Evolutionary conservation across 2,888 invertebrate species (phyloP).

Genomic region (Dastarcus helophoroides): DNA sequence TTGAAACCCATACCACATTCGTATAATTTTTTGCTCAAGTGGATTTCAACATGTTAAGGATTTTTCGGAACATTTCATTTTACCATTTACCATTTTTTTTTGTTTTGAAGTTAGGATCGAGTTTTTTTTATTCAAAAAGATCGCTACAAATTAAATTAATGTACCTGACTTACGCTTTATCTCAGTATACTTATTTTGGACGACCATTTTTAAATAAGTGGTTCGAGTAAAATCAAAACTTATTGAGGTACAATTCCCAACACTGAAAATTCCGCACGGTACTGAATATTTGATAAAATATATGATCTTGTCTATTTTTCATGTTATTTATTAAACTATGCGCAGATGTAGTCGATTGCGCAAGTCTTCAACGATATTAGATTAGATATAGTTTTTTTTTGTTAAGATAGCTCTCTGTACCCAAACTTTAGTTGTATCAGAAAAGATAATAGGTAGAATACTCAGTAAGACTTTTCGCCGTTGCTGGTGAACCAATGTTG

Average conservation of each 20-base stretch:
- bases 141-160: slow-evolving; percentile 23
- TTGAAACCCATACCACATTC: too few species aligned
- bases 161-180: slow-evolving; percentile 39
- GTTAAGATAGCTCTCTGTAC: slow-evolving; percentile 36
- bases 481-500: slow-evolving; percentile 20
- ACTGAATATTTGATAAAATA: slow-evolving; percentile 10
- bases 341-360: slow-evolving; percentile 23
- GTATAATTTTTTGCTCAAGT: too few species aligned
- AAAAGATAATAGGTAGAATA: slow-evolving; percentile 24
- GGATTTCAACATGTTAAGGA: too few species aligned
- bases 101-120: too few species aligned
- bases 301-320: slow-evolving; percentile 19
- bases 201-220: slow-evolving; percentile 19
- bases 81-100: too few species aligned
- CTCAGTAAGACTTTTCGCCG: slow-evolving; percentile 22
- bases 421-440: slow-evolving; percentile 23
- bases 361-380: slow-evolving; percentile 28
- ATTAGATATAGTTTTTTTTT: slow-evolving; percentile 22
- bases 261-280: slow-evolving; percentile 16
- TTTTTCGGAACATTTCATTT: too few species aligned
- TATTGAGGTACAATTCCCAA: slow-evolving; percentile 24
- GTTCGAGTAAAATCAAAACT: slow-evolving; percentile 18
- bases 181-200: slow-evolving; percentile 20
- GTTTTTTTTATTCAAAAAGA: too few species aligned
- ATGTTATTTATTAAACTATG: slow-evolving; percentile 22